phyloP scores from a whole-genome alignment of 2,888 invertebrate species.

The Exephanes ischioxanthus region DNA sequence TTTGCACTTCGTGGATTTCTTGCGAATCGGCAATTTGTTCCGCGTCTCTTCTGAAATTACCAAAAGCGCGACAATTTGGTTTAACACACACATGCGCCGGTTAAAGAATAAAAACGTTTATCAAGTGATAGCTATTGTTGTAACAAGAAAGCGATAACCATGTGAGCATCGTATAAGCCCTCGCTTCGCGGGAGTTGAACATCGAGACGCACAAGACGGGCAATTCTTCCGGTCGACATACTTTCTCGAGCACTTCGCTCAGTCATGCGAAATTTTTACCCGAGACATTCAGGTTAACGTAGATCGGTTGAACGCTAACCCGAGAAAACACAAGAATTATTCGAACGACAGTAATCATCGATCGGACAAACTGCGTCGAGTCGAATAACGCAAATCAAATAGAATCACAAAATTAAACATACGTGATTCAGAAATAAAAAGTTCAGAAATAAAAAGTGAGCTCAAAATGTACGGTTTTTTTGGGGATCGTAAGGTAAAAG shows the following conservation, averaged over 20 bases:
- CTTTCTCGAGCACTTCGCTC: constrained; percentile 53
- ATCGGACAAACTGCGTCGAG: background rate
- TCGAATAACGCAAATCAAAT: too few relatives aligned
- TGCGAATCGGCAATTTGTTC: background rate
- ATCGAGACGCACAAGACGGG: constrained; percentile 51
- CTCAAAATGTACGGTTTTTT: too few relatives aligned
- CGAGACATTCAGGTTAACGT: constrained; percentile 48
- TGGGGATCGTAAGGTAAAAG: too few relatives aligned
- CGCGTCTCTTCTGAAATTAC: background rate
- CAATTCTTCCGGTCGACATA: constrained; percentile 67
- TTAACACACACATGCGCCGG: background rate
- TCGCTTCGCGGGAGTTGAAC: constrained; percentile 64
- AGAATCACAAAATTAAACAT: too few relatives aligned
- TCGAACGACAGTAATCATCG: background rate
- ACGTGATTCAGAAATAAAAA: too few relatives aligned
- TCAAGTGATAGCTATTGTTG: constrained; percentile 25
- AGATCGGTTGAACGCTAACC: constrained; percentile 1
- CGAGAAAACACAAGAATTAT: background rate
- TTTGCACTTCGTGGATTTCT: background rate
- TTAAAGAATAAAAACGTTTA: constrained; percentile 3
- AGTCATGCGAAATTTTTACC: constrained; percentile 34
- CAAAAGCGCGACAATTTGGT: background rate
- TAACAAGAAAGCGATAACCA: constrained; percentile 49
- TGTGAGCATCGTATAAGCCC: constrained; percentile 34
- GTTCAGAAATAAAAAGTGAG: too few relatives aligned